Evolutionary conservation across 2,888 invertebrate species (phyloP).

Genomic region (Lithophane semibrunnea): DNA sequence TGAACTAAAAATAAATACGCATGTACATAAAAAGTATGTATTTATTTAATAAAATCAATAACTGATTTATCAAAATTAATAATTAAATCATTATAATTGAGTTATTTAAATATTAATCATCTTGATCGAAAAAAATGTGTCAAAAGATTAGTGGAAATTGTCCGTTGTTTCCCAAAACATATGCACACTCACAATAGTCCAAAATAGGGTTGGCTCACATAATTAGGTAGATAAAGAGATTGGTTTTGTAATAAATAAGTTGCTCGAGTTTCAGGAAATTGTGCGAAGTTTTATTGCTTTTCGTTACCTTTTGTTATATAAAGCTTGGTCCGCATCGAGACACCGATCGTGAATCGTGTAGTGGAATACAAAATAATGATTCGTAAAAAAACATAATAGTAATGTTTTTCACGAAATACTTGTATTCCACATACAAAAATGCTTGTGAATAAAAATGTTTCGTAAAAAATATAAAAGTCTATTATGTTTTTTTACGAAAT

Average conservation of each 20-base stretch:
- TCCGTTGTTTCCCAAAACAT: constrained; percentile 2
- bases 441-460: not conserved
- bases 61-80: not conserved
- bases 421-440: too few relatives aligned
- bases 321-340: not conserved
- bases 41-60: not conserved
- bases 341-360: not conserved
- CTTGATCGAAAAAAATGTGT: not conserved
- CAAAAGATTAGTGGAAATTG: not conserved
- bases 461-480: not conserved
- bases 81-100: not conserved
- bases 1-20: not conserved
- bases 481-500: too few relatives aligned
- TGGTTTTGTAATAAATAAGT: constrained; percentile 38
- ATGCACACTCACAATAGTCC: not conserved
- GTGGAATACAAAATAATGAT: not conserved
- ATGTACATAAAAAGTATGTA: not conserved
- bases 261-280: constrained; percentile 52
- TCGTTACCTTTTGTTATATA: constrained; percentile 30
- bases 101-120: too few relatives aligned
- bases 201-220: constrained; percentile 29
- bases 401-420: too few relatives aligned
- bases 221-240: constrained; percentile 25
- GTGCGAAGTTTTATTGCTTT: constrained; percentile 42
- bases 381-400: too few relatives aligned